Conservation (phyloP, 2,888 invertebrate genomes). For the Saturnia japonica region DNA sequence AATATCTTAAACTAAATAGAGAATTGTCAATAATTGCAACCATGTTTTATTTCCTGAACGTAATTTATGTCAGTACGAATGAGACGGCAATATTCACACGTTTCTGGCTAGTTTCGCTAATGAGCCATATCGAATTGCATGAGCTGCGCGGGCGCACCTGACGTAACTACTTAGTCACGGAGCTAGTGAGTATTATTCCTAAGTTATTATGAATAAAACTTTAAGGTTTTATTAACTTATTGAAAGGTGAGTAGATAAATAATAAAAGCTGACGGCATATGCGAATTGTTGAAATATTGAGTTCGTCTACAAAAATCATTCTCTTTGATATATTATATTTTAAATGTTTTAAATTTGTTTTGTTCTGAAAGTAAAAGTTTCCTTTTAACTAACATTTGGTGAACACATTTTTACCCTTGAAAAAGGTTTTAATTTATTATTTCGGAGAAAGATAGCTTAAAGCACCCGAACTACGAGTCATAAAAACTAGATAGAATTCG, state of each 20-base stretch:
- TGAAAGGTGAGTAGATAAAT: neutral
- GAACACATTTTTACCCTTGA: no score
- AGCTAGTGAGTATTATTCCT: neutral
- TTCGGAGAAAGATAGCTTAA: no score
- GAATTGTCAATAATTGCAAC: neutral
- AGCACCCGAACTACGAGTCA: no score
- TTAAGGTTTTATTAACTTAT: neutral
- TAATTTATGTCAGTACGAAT: conserved; percentile 36
- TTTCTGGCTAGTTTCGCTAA: conserved; percentile 47
- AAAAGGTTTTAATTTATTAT: no score
- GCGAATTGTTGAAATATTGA: no score
- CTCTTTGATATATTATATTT: no score
- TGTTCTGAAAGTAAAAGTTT: no score
- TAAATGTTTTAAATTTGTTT: no score
- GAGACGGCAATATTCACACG: conserved; percentile 41
- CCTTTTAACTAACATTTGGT: no score
- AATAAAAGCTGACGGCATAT: neutral
- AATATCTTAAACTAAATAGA: neutral
- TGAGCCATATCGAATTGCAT: conserved; percentile 49
- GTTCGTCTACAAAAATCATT: no score
- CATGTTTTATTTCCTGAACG: conserved; percentile 28
- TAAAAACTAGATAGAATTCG: no score
- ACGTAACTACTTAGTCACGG: conserved; percentile 22
- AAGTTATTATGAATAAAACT: neutral
- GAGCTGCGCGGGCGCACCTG: conserved; percentile 27